Evolutionary conservation across 1,140 invertebrate species (phyloP).

Genomic region (Diabrotica undecimpunctata): DNA sequence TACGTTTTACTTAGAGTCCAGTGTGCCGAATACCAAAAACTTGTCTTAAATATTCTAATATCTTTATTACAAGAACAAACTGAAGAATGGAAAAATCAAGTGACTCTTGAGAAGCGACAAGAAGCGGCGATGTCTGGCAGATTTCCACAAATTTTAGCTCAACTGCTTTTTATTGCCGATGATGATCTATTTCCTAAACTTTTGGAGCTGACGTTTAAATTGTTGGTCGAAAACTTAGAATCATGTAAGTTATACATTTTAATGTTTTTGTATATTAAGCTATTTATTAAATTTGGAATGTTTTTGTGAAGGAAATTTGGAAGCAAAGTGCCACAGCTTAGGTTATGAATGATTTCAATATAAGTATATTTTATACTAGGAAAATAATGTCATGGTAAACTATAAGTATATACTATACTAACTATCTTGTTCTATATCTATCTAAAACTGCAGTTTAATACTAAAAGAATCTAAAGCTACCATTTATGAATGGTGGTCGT

Average conservation of each 20-base stretch:
- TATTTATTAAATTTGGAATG: too few species aligned
- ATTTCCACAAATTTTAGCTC: constrained; percentile 20
- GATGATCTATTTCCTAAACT: constrained; percentile 19
- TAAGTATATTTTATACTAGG: too few species aligned
- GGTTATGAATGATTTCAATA: too few species aligned
- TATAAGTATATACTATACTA: too few species aligned
- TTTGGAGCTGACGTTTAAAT: constrained; percentile 6
- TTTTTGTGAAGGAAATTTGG: too few species aligned
- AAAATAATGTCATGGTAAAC: too few species aligned
- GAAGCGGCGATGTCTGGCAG: constrained; percentile 7
- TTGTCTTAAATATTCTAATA: constrained; percentile 11
- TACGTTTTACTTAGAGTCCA: constrained; percentile 20
- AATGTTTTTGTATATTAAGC: background rate
- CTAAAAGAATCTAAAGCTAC: too few species aligned
- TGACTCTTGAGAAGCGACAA: constrained; percentile 14
- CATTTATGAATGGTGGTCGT: too few species aligned
- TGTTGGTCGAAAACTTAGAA: background rate
- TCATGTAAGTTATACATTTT: background rate
- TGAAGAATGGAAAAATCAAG: constrained; percentile 12
- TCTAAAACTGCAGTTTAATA: too few species aligned
- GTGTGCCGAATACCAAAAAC: constrained; percentile 12
- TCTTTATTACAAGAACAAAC: constrained; percentile 3
- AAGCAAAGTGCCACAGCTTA: too few species aligned
- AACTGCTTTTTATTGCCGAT: constrained; percentile 13
- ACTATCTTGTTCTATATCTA: too few species aligned